Evolutionary conservation across 2,113 vertebrate species (phyloP).

Genomic region (Irena cyanogastra): DNA sequence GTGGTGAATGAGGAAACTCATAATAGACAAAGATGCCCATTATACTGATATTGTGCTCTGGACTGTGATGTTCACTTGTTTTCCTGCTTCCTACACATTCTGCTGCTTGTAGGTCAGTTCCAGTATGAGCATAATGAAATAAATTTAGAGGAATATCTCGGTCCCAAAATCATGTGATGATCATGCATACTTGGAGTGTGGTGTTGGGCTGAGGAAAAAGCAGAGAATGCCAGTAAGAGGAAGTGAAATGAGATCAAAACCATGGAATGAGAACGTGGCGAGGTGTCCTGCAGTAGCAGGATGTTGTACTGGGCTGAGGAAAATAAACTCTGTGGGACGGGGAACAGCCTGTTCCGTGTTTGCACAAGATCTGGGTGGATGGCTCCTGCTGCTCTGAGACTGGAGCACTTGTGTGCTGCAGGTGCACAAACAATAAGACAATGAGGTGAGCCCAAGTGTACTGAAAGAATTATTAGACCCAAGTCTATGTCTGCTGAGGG

Average conservation of each 20-base stretch:
- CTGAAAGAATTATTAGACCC: neutral
- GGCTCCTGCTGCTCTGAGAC: neutral
- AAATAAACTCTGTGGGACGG: neutral
- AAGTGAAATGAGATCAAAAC: neutral
- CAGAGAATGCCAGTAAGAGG: neutral
- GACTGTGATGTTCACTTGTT: neutral
- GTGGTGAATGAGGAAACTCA: neutral
- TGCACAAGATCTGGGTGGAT: neutral
- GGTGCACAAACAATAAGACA: neutral
- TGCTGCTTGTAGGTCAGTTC: neutral
- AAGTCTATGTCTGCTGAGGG: neutral
- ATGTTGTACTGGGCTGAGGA: neutral
- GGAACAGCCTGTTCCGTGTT: neutral
- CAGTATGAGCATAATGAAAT: neutral
- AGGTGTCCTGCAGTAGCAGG: neutral
- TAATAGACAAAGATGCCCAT: neutral
- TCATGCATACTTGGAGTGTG: accelerated
- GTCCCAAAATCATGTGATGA: neutral
- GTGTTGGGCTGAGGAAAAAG: neutral
- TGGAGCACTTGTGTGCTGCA: neutral
- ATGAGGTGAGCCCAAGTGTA: neutral
- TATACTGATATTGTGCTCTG: neutral
- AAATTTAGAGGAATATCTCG: neutral
- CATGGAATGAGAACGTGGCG: neutral
- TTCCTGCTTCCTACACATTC: neutral